Percentiles rank a stretch among this genome's conserved stretches.
These are phyloP conservation scores for Corbicula japonica DNA, from an alignment of 2,888 invertebrate genomes.

Conservation along the genomic window DNA sequence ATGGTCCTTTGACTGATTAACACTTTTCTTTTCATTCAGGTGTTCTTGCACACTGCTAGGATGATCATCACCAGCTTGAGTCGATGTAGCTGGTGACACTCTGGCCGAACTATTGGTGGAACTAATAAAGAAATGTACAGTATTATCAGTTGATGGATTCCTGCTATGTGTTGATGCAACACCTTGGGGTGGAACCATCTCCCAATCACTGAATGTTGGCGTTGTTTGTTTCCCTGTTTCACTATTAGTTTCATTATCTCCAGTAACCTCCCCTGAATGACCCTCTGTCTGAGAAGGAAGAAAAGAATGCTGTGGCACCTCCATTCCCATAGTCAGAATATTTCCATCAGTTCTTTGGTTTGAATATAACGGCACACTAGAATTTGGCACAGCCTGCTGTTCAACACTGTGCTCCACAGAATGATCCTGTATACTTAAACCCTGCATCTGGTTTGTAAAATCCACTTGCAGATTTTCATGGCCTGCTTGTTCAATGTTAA, in stretches of 20 bases:
- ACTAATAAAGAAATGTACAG: slow-evolving; percentile 76
- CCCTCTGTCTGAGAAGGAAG: slow-evolving; percentile 3
- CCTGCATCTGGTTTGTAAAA: slow-evolving; percentile 38
- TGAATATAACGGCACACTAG: slow-evolving; percentile 24
- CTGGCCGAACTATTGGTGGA: slow-evolving; percentile 68
- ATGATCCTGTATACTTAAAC: slow-evolving; percentile 32
- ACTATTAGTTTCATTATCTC: slow-evolving; percentile 3
- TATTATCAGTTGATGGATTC: slow-evolving; percentile 69
- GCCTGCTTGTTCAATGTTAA: neutral
- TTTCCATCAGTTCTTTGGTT: slow-evolving; percentile 23
- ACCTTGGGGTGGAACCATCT: slow-evolving; percentile 69
- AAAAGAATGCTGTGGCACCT: slow-evolving; percentile 20
- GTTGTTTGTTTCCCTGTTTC: slow-evolving; percentile 14
- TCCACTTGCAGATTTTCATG: slow-evolving; percentile 10
- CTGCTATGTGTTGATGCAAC: slow-evolving; percentile 57
- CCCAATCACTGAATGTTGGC: slow-evolving; percentile 76
- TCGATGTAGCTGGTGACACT: slow-evolving; percentile 56
- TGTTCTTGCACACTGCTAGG: slow-evolving; percentile 5
- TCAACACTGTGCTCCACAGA: slow-evolving; percentile 16
- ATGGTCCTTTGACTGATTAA: too few species aligned
- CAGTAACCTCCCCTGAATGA: slow-evolving; percentile 8
- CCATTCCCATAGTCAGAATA: neutral
- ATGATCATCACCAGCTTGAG: slow-evolving; percentile 40
- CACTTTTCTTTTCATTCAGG: too few species aligned
- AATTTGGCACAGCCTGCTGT: neutral